Evolutionary conservation across 2,797 vertebrate species (phyloP).

Genomic region (Acanthurus lineatus): DNA sequence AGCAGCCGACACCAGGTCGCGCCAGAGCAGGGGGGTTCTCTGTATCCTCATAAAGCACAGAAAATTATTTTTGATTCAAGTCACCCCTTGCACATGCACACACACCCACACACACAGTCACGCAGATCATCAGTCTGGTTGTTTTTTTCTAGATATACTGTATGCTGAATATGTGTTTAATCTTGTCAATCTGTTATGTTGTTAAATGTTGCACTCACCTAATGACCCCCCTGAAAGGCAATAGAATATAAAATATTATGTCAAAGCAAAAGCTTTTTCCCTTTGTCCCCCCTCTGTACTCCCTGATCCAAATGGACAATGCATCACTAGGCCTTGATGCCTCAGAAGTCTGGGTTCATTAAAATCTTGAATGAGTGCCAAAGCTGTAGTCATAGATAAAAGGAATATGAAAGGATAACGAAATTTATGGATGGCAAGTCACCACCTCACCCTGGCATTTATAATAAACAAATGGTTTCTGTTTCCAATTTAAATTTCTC

Average conservation of each 20-base stretch:
- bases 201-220: constrained; percentile 74
- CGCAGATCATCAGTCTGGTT: constrained; percentile 48
- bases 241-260: constrained; percentile 82
- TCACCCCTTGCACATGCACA: constrained; percentile 69
- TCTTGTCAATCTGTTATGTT: constrained; percentile 76
- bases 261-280: constrained; percentile 74
- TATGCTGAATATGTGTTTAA: constrained; percentile 70
- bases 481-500: constrained; percentile 88
- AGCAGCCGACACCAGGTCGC: constrained; percentile 83
- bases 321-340: constrained; percentile 86
- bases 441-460: constrained; percentile 87
- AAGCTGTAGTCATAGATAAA: constrained; percentile 86
- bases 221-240: constrained; percentile 77
- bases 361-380: constrained; percentile 89
- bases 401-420: constrained; percentile 86
- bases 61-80: constrained; percentile 83
- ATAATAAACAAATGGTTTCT: constrained; percentile 88
- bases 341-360: constrained; percentile 89
- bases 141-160: constrained; percentile 67
- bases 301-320: constrained; percentile 87
- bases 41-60: constrained; percentile 75
- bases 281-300: constrained; percentile 76
- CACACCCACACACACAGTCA: constrained; percentile 19
- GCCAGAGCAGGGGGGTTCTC: constrained; percentile 78
- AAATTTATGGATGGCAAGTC: constrained; percentile 89